phyloP scores from a whole-genome alignment of 2,888 invertebrate species.

The Spilosoma lubricipeda region DNA sequence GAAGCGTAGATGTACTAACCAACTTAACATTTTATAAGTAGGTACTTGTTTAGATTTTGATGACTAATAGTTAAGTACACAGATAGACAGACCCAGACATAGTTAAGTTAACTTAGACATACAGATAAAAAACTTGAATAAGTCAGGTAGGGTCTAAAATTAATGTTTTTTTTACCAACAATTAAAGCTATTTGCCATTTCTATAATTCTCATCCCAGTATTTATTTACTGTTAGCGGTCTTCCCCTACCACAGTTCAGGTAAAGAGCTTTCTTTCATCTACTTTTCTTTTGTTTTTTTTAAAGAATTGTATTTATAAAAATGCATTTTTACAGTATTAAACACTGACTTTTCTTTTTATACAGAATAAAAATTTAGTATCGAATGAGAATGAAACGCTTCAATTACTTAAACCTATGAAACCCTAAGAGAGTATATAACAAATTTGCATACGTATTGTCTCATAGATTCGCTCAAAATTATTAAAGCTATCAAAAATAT shows the following conservation, averaged over 20 bases:
- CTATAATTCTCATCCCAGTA: background rate
- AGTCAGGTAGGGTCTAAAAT: background rate
- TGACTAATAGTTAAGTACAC: too few species aligned
- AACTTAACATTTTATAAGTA: too few species aligned
- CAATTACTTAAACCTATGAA: conserved; percentile 30
- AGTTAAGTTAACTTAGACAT: too few species aligned
- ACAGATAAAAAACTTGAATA: too few species aligned
- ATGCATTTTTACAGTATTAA: background rate
- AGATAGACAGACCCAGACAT: too few species aligned
- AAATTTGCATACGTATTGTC: conserved; percentile 42
- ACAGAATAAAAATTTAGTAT: background rate
- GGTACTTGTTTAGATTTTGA: too few species aligned
- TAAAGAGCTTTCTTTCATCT: background rate
- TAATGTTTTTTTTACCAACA: background rate
- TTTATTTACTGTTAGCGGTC: background rate
- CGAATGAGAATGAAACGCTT: background rate
- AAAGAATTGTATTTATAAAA: too few species aligned
- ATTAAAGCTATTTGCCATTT: background rate
- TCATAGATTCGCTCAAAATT: conserved; percentile 28
- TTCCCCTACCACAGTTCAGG: background rate
- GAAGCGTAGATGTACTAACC: too few species aligned
- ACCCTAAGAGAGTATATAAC: conserved; percentile 36
- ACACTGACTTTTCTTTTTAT: background rate
- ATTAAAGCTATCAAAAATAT: conserved; percentile 36
- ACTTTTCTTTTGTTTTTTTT: background rate